Evolutionary conservation across 2,797 vertebrate species (phyloP), one percentile per base, ranked within the genome.

Genomic region (Molothrus ater): DNA sequence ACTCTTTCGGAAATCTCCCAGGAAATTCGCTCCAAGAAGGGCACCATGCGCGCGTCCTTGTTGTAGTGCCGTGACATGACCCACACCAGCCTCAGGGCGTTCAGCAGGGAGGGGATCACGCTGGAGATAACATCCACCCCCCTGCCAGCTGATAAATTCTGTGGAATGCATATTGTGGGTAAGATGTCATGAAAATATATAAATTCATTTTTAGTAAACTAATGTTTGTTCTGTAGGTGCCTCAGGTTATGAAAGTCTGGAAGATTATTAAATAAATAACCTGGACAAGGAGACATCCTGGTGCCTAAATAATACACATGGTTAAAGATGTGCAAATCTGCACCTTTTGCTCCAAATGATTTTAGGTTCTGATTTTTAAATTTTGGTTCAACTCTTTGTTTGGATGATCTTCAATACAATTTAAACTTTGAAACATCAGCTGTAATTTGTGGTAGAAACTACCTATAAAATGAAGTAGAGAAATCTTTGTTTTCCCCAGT

Each of bases 21-120:
- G 16, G 99, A 98, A 11, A 99, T 98, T 4, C 98, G 97, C 53
- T 99, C 99, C 99, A 99, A 98, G 57, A 99, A 97, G 1, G 98
- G 98, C 12, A 98, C 97, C 99, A 99, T 99, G 22, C 98, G 90
- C 48, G 99, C 98, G 1, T 99, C 99, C 47, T 97, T 99, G 97
- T 98, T 99, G 93, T 99, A 99, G 96, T 99, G 98, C 16, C 97
- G 96, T 5, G 99, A 99, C 89, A 99, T 98, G 74, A 99, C 97
- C 99, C 99, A 99, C 63, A 99, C 97, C 93, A 99, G 98, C 32
- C 98, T 97, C 95, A 99, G 96, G 53, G 98, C 98, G 0, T 97
- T 98, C 98, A 99, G 98, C 98, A 99, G 98, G 11, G 97, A 93
- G 24, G 98, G 98, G 75, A 99, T 98, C 17, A 98, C 98, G 26